Evolutionary conservation across 2,888 invertebrate species (phyloP), one percentile per base, ranked within the genome.

Genomic region (Cataglyphis cursor): DNA sequence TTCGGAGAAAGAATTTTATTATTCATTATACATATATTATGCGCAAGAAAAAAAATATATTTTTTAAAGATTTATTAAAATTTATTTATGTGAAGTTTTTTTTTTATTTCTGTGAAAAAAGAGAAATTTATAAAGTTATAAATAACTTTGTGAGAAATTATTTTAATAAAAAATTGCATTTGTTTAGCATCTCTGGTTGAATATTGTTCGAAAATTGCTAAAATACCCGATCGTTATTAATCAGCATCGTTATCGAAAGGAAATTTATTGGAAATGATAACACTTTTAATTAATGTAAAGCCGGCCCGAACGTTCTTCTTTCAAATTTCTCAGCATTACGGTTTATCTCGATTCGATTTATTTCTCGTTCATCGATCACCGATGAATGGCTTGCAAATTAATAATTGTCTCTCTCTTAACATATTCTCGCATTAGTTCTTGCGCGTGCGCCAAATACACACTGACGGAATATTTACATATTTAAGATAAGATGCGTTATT

Each of bases 401-500:
- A 38, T n/a, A 66, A 76, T 38, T 54, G 61, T 66, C 51, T 41
- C n/a, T 59, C 72, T 57, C 31, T 62, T 35, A 24, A 64, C 4
- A 2, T 61, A 18, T 76, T 24, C 38, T 65, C 5, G 28, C 38
- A 44, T 35, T 28, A 18, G 18, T 59, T 4, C 21, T 3, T n/a
- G 57, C 21, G 31, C n/a, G 35, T 66, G 68, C 70, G 72, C 38
- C 59, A 31, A 6, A 51, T 51, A 8, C 15, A 44, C 15, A 35
- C 24, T 70, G 35, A 70, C 8, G 64, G 59, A 44, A 48, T 21
- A 70, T 35, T 80, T 59, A 70, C 44, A 80, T 70, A 70, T 70
- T 80, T 35, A 44, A 70, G 78, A 80, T 70, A 80, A 80, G 31
- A 59, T 57, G 70, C 28, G 70, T 21, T 68, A 78, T 59, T 57